Percentiles rank a stretch among this genome's conserved stretches.
Conservation (phyloP, 2,888 invertebrate genomes). For the Drosophila basisetae region DNA sequence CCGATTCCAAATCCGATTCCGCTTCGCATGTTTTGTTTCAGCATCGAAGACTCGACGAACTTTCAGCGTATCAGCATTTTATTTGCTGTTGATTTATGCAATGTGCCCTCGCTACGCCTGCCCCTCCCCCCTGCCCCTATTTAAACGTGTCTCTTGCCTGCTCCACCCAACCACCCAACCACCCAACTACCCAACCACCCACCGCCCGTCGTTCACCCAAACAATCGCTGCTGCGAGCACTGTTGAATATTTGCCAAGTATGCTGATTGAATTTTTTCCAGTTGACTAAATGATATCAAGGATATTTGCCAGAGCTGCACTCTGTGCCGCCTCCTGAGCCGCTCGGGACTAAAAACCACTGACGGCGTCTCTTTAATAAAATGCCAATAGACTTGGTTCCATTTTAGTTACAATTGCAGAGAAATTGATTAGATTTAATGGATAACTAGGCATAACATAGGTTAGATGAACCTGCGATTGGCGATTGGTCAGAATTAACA, state of each 20-base stretch:
- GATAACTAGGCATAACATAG: not conserved
- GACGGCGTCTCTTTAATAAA: slow-evolving; percentile 44
- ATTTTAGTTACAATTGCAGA: slow-evolving; percentile 16
- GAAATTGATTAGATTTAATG: not conserved
- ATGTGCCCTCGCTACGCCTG: slow-evolving; percentile 18
- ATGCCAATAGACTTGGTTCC: slow-evolving; percentile 8
- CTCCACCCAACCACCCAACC: slow-evolving; percentile 5
- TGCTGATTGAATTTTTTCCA: slow-evolving; percentile 84
- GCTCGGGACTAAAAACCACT: slow-evolving; percentile 26
- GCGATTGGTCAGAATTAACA: not conserved
- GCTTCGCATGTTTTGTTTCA: slow-evolving; percentile 82
- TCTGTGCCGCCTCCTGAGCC: slow-evolving; percentile 30
- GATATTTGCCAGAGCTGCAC: slow-evolving; percentile 78
- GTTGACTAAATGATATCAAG: slow-evolving; percentile 85
- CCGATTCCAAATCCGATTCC: slow-evolving; percentile 69
- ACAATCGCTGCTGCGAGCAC: slow-evolving; percentile 62
- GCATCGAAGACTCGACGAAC: slow-evolving; percentile 74
- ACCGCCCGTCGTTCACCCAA: slow-evolving; percentile 53
- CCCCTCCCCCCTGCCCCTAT: not conserved
- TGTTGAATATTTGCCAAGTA: slow-evolving; percentile 83
- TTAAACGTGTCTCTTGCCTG: slow-evolving; percentile 22
- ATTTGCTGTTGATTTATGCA: slow-evolving; percentile 82
- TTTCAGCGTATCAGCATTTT: slow-evolving; percentile 81
- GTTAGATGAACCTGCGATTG: not conserved
- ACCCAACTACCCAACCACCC: slow-evolving; percentile 3